Conservation (phyloP, 2,888 invertebrate species). For the Eristalis tenax region DNA sequence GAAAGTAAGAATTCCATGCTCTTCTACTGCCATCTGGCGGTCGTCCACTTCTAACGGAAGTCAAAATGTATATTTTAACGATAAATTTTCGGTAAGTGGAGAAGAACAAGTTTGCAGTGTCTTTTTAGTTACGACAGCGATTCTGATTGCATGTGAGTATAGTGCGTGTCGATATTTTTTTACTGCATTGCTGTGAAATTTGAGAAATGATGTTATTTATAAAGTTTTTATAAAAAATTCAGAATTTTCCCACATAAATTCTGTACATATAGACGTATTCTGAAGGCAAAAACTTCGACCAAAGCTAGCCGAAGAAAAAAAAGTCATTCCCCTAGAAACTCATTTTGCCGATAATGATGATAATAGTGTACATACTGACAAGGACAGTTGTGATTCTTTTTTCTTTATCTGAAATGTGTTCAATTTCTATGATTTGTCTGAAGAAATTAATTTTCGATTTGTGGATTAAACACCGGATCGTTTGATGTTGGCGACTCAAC, state of each 20-base stretch:
- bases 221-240: slow-evolving; percentile 30
- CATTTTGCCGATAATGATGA: slow-evolving; percentile 58
- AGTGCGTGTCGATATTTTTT: slow-evolving; percentile 69
- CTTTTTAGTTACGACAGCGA: slow-evolving; percentile 91
- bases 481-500: slow-evolving; percentile 9
- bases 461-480: background rate
- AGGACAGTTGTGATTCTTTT: slow-evolving; percentile 32
- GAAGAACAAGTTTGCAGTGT: slow-evolving; percentile 74
- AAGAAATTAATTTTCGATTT: slow-evolving; percentile 20
- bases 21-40: slow-evolving; percentile 35
- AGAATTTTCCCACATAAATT: background rate
- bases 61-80: slow-evolving; percentile 50
- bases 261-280: background rate
- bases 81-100: slow-evolving; percentile 72
- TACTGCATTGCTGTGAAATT: slow-evolving; percentile 41
- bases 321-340: background rate
- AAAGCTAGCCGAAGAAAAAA: slow-evolving; percentile 10
- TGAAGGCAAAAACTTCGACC: background rate
- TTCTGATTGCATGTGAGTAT: slow-evolving; percentile 94
- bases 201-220: slow-evolving; percentile 34
- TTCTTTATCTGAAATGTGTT: slow-evolving; percentile 27
- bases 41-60: slow-evolving; percentile 53
- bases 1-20: slow-evolving; percentile 9
- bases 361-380: slow-evolving; percentile 61
- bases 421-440: background rate